Evolutionary conservation across 2,797 vertebrate species (phyloP), one percentile per base, ranked within the genome.

Genomic region (Centroberyx gerrardi): DNA sequence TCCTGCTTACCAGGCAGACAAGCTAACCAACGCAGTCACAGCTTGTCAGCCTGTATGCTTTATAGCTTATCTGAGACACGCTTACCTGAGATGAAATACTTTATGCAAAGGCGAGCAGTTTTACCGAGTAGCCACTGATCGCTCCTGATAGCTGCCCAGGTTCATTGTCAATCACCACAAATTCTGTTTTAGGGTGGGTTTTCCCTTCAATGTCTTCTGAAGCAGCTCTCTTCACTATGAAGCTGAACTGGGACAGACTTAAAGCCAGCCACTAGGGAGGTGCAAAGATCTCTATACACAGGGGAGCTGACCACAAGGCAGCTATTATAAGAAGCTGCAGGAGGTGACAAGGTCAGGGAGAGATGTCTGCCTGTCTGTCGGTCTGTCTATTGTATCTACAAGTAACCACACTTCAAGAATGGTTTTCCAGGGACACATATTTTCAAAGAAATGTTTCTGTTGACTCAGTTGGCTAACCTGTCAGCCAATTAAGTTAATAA

Each of bases 291-390:
- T 80, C 86, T 84, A 78, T 76, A 77, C 81, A 64, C 75, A n/a
- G 59, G 80, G 69, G 82, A 71, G 27, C 73, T 71, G 85, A 87
- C 84, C 79, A 87, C 71, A 87, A 61, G 76, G 78, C 78, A 86
- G 80, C 68, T 48, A 72, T 86, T 82, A 84, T 84, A 79, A 85
- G 70, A 72, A 56, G 70, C 78, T 68, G 70, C 55, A 71, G 65
- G 62, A 71, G 76, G 71, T 72, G 76, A 87, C 72, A 72, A 77
- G 89, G 85, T 90, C 86, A 85, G 59, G 31, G n/a, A 22, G 55
- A 69, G 68, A 71, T 66, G 76, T 68, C 65, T 64, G 58, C 67
- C 61, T 67, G 55, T 59, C 56, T 15, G 18, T 46, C 56, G 72
- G 33, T 0, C 60, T 69, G 14, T 53, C 76, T 83, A 1, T 22